These are phyloP conservation scores for Papilio helenus DNA, from an alignment of 1,140 invertebrate species.

Conservation along the genomic window DNA sequence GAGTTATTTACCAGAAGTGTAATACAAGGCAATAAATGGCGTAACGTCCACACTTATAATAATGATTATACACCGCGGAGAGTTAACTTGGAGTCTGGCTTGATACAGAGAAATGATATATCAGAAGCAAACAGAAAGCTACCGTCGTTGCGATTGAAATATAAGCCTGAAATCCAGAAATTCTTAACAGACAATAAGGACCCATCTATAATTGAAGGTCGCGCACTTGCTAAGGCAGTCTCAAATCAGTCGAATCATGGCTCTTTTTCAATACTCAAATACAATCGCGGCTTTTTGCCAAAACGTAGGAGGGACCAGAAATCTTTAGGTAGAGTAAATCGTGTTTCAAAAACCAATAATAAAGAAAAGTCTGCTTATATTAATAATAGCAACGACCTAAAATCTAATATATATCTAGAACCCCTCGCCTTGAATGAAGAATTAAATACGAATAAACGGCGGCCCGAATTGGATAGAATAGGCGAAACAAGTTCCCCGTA, in stretches of 20 bases:
- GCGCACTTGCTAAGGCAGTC: slow-evolving; percentile 57
- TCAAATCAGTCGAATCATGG: slow-evolving; percentile 61
- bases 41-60: slow-evolving; percentile 69
- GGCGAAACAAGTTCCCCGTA: slow-evolving; percentile 58
- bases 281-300: slow-evolving; percentile 66
- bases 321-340: slow-evolving; percentile 41
- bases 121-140: slow-evolving; percentile 56
- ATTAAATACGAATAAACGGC: slow-evolving; percentile 65
- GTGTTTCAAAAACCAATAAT: slow-evolving; percentile 33
- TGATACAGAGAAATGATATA: slow-evolving; percentile 48
- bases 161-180: slow-evolving; percentile 60
- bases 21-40: slow-evolving; percentile 68
- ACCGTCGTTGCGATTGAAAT: slow-evolving; percentile 59
- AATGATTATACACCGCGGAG: slow-evolving; percentile 65
- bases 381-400: slow-evolving; percentile 52
- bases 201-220: slow-evolving; percentile 50
- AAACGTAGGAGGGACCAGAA: slow-evolving; percentile 49
- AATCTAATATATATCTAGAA: slow-evolving; percentile 2
- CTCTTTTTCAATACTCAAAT: slow-evolving; percentile 64
- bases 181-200: slow-evolving; percentile 49
- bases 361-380: slow-evolving; percentile 39
- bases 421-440: slow-evolving; percentile 49
- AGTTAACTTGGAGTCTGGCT: slow-evolving; percentile 50
- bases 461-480: slow-evolving; percentile 69
- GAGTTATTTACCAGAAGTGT: slow-evolving; percentile 63